Percentiles rank a stretch among this genome's conserved stretches.
Evolutionary conservation across 2,797 vertebrate species (phyloP).

Genomic region (Neomorphus geoffroyi): DNA sequence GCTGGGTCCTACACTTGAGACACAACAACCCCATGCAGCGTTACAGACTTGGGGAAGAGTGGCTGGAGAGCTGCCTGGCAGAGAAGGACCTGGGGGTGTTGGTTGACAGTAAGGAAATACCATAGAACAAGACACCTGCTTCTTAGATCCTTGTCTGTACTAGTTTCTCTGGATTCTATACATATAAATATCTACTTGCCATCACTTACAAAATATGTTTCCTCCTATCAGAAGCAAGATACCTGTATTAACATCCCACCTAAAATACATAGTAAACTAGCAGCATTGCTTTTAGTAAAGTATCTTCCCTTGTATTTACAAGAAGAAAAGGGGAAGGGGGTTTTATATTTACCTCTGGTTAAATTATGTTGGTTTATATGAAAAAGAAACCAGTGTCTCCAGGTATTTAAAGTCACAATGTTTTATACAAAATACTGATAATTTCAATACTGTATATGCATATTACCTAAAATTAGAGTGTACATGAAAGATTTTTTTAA

Average conservation of each 20-base stretch:
- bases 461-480: not conserved
- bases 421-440: not conserved
- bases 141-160: not conserved
- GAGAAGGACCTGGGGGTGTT: too few relatives aligned
- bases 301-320: not conserved
- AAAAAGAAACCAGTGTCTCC: not conserved
- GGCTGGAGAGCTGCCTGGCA: too few relatives aligned
- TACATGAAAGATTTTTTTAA: not conserved
- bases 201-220: not conserved
- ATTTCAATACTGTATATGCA: not conserved
- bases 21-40: too few relatives aligned
- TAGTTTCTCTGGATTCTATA: not conserved
- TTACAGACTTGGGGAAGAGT: too few relatives aligned
- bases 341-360: not conserved
- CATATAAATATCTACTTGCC: not conserved
- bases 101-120: too few relatives aligned
- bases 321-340: not conserved
- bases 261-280: not conserved
- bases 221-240: not conserved
- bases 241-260: not conserved
- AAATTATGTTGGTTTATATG: not conserved
- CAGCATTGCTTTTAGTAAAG: not conserved
- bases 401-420: not conserved
- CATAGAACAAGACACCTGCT: not conserved
- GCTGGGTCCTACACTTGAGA: too few relatives aligned